These are phyloP conservation scores for Chelonia mydas DNA, from an alignment of 2,797 vertebrate species.

Conservation along the genomic window DNA sequence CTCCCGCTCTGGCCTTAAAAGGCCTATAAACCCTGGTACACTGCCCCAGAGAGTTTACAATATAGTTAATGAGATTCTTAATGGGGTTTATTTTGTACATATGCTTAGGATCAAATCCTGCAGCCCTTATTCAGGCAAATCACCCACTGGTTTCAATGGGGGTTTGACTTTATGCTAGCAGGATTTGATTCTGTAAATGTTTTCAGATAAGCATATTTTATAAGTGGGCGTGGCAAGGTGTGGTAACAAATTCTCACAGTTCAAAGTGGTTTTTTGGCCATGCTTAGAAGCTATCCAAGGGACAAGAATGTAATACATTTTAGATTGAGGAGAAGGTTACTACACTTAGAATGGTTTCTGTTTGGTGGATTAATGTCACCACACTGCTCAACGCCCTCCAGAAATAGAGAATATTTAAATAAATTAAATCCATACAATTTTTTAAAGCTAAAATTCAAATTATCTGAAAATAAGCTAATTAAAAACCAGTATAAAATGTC, in stretches of 20 bases:
- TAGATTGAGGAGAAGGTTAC: neutral
- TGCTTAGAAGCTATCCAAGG: neutral
- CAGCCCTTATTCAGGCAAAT: neutral
- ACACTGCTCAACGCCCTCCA: neutral
- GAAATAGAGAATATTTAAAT: neutral
- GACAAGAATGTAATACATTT: neutral
- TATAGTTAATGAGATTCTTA: neutral
- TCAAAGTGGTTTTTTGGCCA: constrained; percentile 2
- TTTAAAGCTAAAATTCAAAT: neutral
- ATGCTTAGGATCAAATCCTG: neutral
- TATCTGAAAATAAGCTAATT: neutral
- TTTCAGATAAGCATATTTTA: neutral
- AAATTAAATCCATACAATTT: neutral
- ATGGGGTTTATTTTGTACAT: neutral
- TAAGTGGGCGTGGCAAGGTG: neutral
- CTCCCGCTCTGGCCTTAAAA: neutral
- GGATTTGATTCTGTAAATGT: neutral
- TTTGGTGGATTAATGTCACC: neutral
- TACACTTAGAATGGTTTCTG: neutral
- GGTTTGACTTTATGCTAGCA: neutral
- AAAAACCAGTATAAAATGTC: neutral
- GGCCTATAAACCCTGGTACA: neutral
- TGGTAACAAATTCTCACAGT: accelerated
- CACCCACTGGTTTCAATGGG: neutral
- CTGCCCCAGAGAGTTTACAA: neutral